Percentiles rank a stretch among this genome's conserved stretches.
Evolutionary conservation across 2,888 invertebrate genomes (phyloP).

Genomic region (Lasioglossum zephyrum): DNA sequence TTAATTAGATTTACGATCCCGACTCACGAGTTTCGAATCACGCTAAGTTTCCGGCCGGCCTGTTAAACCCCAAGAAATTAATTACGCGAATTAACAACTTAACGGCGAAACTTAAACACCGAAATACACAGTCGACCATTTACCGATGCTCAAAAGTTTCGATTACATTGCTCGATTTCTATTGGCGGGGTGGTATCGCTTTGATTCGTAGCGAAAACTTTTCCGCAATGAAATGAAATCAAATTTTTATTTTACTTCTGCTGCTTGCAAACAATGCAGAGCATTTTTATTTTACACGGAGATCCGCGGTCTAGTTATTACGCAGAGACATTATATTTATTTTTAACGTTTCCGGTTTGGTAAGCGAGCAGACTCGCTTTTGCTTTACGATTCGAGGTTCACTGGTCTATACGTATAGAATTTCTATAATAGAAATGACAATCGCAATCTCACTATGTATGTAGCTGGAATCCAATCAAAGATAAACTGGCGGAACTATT

Average conservation of each 20-base stretch:
- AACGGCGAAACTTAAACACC: conserved; percentile 46
- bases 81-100: conserved; percentile 61
- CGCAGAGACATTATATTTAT: not conserved
- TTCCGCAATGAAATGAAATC: not conserved
- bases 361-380: not conserved
- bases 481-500: conserved; percentile 62
- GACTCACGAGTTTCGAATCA: conserved; percentile 60
- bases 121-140: not conserved
- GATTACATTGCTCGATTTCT: not conserved
- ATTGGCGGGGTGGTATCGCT: not conserved
- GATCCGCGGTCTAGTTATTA: not conserved
- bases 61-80: conserved; percentile 56
- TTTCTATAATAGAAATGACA: not conserved
- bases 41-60: conserved; percentile 35
- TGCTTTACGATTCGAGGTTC: not conserved
- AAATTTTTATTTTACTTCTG: too few species aligned
- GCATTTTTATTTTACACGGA: too few species aligned
- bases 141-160: not conserved
- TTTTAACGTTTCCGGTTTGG: not conserved
- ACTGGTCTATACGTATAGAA: not conserved
- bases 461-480: conserved; percentile 56
- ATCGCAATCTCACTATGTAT: conserved; percentile 33
- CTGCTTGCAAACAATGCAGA: too few species aligned
- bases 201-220: not conserved
- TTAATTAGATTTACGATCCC: conserved; percentile 61